Base-by-base conservation (phyloP, 2,888 invertebrate genomes). In the Parochlus steinenii region DNA sequence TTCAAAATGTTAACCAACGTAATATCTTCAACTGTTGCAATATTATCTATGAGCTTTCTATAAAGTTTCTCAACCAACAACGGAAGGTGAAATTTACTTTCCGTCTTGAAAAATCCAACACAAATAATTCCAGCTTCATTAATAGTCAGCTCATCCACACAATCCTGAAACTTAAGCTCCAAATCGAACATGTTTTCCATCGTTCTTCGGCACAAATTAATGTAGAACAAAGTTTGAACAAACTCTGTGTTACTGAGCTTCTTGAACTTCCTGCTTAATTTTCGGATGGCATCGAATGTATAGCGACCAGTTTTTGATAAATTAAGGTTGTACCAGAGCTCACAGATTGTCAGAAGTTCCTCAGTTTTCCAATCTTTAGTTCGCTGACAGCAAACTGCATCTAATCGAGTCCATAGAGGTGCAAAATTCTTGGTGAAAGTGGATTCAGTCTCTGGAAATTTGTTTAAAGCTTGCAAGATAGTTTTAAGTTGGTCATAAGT, bases 71-170 rank as follows among this genome's bases (percentile, higher is more conserved):
- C 45, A 1, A 71, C 34, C 26, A 78, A 46, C 1, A 53, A 48
- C 3, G 50, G 43, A 50, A 59, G 67, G 41, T 66, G 63, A 31
- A 83, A 62, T 11, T 62, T 66, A 2, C 71, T 74, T 56, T 72
- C 66, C 11, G 72, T 74, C 59, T 82, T 82, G 47, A 85, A 85
- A 52, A 77, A 81, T 0, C 76, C 80, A 69, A 79, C 71, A 4
- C 74, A 65, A 44, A 77, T 64, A 10, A 83, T 64, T 8, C 72
- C 75, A 39, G 82, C 52, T 49, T 85, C 81, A 43, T 74, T 67
- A 5, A 73, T 44, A 15, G 59, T 63, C 49, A 79, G 65, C 16
- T 65, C 48, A 6, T 66, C 47, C n/a, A 75, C 58, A 36, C 56
- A 54, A 4, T 62, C 49, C 19, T 62, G 53, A 36, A 77, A 46